A percentile compares a stretch with the other conserved stretches of the same genome.
phyloP scores from a whole-genome alignment of 2,797 vertebrate species.

The Mormyrops attenuatus region DNA sequence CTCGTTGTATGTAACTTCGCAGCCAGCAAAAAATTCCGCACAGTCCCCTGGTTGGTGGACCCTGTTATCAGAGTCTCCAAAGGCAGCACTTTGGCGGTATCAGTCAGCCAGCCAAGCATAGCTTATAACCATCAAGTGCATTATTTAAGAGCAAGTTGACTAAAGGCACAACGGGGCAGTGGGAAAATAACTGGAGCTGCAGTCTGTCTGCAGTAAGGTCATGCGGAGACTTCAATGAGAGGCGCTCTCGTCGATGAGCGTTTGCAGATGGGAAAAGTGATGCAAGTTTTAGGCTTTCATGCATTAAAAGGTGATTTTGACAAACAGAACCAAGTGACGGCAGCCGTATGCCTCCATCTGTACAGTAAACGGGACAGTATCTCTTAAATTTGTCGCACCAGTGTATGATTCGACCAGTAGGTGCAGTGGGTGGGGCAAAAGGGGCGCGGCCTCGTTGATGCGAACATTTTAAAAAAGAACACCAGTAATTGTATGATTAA shows the following conservation, averaged over 20 bases:
- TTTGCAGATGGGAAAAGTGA: neutral
- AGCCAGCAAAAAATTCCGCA: neutral
- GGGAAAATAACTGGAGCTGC: conserved; percentile 55
- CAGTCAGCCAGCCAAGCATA: neutral
- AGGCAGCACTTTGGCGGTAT: neutral
- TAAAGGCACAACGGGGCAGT: conserved; percentile 62
- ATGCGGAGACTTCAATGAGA: neutral
- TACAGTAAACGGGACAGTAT: neutral
- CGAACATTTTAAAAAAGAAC: neutral
- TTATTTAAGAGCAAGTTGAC: conserved; percentile 64
- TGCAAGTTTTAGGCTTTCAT: neutral
- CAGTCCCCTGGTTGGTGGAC: neutral
- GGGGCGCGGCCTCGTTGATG: neutral
- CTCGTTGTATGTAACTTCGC: neutral
- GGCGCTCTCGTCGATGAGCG: neutral
- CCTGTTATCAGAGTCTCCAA: neutral
- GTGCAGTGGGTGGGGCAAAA: neutral
- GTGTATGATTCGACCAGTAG: neutral
- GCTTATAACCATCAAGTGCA: neutral
- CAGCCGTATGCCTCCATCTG: neutral
- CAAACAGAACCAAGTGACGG: neutral
- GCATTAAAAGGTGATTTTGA: neutral
- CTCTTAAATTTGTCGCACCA: neutral
- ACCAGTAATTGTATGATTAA: conserved; percentile 2
- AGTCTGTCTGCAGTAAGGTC: conserved; percentile 23